Evolutionary conservation across 1,140 invertebrate species (phyloP), one percentile per base, ranked within the genome.

Genomic region (Stegodyphus mimosarum): DNA sequence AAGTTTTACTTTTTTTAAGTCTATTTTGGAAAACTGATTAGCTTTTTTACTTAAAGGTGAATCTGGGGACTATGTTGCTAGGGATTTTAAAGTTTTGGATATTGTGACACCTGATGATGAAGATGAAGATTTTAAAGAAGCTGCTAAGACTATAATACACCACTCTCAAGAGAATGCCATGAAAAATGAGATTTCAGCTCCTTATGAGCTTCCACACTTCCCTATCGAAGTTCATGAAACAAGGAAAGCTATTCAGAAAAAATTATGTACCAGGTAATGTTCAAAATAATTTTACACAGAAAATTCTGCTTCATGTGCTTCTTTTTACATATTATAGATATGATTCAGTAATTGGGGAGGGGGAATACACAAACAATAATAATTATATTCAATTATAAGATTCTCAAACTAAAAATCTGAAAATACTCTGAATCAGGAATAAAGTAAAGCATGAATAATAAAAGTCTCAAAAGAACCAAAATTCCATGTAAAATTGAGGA

Each of bases 151-250:
- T 17, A 87, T 87, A 15, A 71, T 70, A n/a, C 50, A 83, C n/a
- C 86, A 83, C 63, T 63, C 77, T 13, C 78, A 69, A 6, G 86
- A 87, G 71, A 81, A 87, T 63, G 77, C 53, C 2, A 81, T 87
- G 78, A 52, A 53, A 15, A 97, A 97, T 90, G 96, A 97, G 91
- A 94, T 98, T 87, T 97, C 96, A 15, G 96, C 96, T 9, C 96
- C 97, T 0, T 99, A 98, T 90, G 97, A 98, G 91, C 95, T 98
- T 15, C 96, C 97, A 0, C 96, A 98, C 90, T 99, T 98, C 91
- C 97, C 98, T 0, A 99, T 99, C 88, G 97, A 99, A 90, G 96
- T 98, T 89, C 96, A 96, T 79, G 97, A 99, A 83, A 74, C 91
- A 96, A 96, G 91, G 97, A 98, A 97, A 9, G 94, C 96, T 55